Evolutionary conservation across 2,797 vertebrate species (phyloP), one percentile per base, ranked within the genome.

Genomic region (Babyrousa celebensis): DNA sequence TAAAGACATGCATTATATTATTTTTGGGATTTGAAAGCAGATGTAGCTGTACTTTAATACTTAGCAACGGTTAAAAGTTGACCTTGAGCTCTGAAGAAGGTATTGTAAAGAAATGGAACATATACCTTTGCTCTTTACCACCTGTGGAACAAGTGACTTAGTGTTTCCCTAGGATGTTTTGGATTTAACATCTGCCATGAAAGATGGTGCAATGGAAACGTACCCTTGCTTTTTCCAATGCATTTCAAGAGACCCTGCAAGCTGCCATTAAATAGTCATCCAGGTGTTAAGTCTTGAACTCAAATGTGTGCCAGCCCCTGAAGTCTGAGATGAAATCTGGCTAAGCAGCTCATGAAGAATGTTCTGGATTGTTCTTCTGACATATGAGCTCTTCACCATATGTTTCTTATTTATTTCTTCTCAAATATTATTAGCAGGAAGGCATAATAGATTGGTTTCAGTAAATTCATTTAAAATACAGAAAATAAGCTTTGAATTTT

Each of bases 401-500:
- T 5, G 3, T 14, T 68, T 97, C 27, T 68, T 63, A 3, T 54
- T 77, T 40, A 63, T 80, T 95, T 79, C 4, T 80, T 74, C 32
- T 75, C 6, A 77, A 70, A 85, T 91, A 32, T 67, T 40, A 72
- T 74, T 85, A 82, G 21, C 52, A 89, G 25, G 12, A 83, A 48
- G 40, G 83, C 25, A 54, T 52, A n/a, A 70, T 21, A 77, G 12
- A 43, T 71, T 95, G 84, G 18, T 65, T 84, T n/a, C 25, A 77
- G 25, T 60, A 70, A 62, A 75, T 23, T 29, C 48, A 60, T 78
- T 80, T 87, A 87, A 85, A 65, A 79, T 68, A 32, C 2, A 72
- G 20, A 92, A 95, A 82, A n/a, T 43, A 67, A 74, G 36, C 2
- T 90, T 82, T 72, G 23, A 77, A 72, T 93, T 91, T 43, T 65